Percentiles rank a stretch among this genome's conserved stretches.
Conservation (phyloP, 2,113 vertebrate species). For the Percina caprodes region DNA sequence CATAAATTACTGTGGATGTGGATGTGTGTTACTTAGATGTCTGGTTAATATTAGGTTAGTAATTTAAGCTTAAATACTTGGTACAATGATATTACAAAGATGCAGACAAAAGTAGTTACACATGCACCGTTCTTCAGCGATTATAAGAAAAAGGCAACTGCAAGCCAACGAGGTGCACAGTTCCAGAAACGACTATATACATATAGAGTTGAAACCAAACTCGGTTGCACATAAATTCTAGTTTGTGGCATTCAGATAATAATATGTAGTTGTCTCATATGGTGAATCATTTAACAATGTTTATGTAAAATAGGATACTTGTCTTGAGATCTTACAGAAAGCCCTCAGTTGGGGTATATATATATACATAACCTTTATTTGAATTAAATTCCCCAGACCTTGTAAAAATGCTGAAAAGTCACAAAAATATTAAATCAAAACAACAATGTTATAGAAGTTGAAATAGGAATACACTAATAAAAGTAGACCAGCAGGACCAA, state of each 20-base stretch:
- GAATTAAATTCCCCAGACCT: not conserved
- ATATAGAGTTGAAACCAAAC: too few relatives aligned
- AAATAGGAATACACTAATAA: not conserved
- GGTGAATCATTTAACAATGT: not conserved
- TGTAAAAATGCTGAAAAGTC: not conserved
- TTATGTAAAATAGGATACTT: not conserved
- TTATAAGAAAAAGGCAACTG: conserved; percentile 5
- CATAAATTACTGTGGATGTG: not conserved
- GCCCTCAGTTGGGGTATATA: not conserved
- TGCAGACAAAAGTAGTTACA: not conserved
- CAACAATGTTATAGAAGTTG: not conserved
- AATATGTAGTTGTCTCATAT: not conserved
- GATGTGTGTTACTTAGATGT: not conserved
- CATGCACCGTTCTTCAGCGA: conserved; percentile 12
- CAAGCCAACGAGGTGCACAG: too few relatives aligned
- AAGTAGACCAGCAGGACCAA: not conserved
- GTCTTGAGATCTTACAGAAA: not conserved
- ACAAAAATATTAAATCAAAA: conserved; percentile 4
- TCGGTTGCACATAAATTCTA: not conserved
- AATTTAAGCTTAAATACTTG: not conserved
- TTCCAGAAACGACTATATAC: too few relatives aligned
- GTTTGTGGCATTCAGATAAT: not conserved
- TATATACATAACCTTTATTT: not conserved
- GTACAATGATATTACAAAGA: not conserved
- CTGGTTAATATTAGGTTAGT: not conserved